Conservation (phyloP, 2,797 vertebrate species). For the Sebastes hubbsi region DNA sequence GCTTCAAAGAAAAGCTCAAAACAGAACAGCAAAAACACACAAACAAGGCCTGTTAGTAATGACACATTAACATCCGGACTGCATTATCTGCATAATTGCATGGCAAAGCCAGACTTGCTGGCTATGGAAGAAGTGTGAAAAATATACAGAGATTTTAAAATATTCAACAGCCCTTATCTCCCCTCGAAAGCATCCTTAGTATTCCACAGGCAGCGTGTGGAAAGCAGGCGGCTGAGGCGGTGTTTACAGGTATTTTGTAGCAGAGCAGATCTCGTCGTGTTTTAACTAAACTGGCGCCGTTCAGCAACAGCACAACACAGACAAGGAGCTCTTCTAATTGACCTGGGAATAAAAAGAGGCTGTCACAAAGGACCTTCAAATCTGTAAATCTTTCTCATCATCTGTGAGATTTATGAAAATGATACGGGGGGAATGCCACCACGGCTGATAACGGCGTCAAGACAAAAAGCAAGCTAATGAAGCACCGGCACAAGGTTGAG, state of each 20-base stretch:
- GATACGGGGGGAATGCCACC: constrained; percentile 1
- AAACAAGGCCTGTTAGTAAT: constrained; percentile 24
- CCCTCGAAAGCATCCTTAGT: constrained; percentile 38
- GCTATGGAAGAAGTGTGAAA: constrained; percentile 34
- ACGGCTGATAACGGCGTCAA: not conserved
- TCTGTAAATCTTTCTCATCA: not conserved
- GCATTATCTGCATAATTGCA: constrained; percentile 45
- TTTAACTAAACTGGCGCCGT: constrained; percentile 16
- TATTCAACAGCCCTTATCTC: constrained; percentile 44
- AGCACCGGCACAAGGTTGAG: constrained; percentile 30
- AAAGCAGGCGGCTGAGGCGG: constrained; percentile 11
- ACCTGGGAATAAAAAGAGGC: not conserved
- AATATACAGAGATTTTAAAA: constrained; percentile 36
- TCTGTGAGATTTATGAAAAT: constrained; percentile 12
- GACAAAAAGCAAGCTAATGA: constrained; percentile 44
- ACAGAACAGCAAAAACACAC: constrained; percentile 11
- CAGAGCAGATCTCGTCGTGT: constrained; percentile 28
- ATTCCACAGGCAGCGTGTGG: constrained; percentile 31
- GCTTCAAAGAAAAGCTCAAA: constrained; percentile 36
- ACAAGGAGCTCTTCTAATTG: not conserved
- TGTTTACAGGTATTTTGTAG: constrained; percentile 46
- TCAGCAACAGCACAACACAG: constrained; percentile 6
- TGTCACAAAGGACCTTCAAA: constrained; percentile 2
- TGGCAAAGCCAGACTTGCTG: not conserved
- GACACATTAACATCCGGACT: constrained; percentile 42